Conservation (phyloP, 1,140 invertebrate genomes). For the Schlechtendalia chinensis region DNA sequence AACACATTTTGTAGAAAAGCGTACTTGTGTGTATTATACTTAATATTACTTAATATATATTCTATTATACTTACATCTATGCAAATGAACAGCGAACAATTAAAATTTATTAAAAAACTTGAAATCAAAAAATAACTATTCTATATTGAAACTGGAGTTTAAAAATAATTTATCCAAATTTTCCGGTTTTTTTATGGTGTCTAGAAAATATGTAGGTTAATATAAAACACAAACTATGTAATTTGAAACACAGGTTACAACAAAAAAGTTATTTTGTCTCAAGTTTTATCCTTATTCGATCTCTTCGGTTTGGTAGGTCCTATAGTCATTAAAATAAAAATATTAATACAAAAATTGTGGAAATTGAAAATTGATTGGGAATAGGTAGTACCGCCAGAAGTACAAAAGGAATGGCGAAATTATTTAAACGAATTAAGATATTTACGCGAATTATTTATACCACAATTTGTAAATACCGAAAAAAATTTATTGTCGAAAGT, state of each 20-base stretch:
- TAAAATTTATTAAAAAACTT: too few relatives aligned
- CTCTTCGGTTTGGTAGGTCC: constrained; percentile 54
- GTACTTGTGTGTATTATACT: too few relatives aligned
- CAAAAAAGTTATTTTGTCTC: constrained; percentile 50
- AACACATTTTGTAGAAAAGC: background rate
- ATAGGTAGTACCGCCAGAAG: background rate
- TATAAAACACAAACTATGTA: background rate
- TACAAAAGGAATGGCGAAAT: background rate
- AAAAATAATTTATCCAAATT: too few relatives aligned
- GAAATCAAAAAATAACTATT: too few relatives aligned
- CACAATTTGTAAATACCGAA: background rate
- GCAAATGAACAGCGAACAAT: too few relatives aligned
- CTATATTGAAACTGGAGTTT: too few relatives aligned
- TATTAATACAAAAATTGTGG: too few relatives aligned
- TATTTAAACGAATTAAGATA: background rate
- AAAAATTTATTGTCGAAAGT: constrained; percentile 47
- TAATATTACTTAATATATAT: too few relatives aligned
- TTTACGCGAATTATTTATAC: background rate
- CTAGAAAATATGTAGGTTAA: background rate
- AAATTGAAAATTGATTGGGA: too few relatives aligned
- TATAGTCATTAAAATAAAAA: constrained; percentile 48
- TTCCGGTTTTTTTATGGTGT: constrained; percentile 13
- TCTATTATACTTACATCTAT: too few relatives aligned
- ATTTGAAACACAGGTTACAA: background rate
- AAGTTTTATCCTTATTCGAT: constrained; percentile 54